Evolutionary conservation across 2,797 vertebrate genomes (phyloP).

Genomic region (Brachyrhaphis roseni): DNA sequence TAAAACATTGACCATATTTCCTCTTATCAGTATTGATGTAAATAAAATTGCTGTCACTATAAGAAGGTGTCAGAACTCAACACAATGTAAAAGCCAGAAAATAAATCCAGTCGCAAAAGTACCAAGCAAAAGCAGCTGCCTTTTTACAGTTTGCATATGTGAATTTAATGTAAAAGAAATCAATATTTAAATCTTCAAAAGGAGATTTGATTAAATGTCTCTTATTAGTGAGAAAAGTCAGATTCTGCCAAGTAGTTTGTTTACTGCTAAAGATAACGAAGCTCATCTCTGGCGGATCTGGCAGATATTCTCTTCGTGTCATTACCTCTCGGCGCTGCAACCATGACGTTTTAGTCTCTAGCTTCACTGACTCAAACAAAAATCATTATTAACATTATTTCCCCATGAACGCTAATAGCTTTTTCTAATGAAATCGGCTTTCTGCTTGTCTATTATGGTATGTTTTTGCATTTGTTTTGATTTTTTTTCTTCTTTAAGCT

Average conservation of each 20-base stretch:
- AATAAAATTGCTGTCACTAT: not conserved
- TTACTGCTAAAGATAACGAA: not conserved
- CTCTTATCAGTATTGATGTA: not conserved
- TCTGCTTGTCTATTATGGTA: constrained; percentile 12
- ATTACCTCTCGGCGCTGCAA: constrained; percentile 18
- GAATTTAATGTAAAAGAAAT: not conserved
- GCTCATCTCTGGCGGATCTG: constrained; percentile 6
- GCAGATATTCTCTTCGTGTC: constrained; percentile 22
- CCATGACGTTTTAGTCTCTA: constrained; percentile 25
- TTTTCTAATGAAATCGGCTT: constrained; percentile 2
- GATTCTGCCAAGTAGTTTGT: not conserved
- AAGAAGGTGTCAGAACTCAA: not conserved
- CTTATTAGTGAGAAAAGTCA: constrained; percentile 11
- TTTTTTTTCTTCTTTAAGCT: not conserved
- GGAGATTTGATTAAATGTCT: constrained; percentile 25
- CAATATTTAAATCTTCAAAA: not conserved
- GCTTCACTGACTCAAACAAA: constrained; percentile 16
- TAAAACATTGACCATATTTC: not conserved
- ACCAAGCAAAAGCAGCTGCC: not conserved
- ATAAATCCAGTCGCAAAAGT: not conserved
- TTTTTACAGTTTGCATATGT: not conserved
- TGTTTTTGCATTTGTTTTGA: constrained; percentile 19
- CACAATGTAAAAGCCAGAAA: not conserved
- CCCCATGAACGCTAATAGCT: constrained; percentile 25
- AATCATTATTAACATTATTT: constrained; percentile 24